A percentile compares a stretch with the other conserved stretches of the same genome.
Conservation (phyloP, 2,113 vertebrate species). For the Atlantisia rogersi region DNA sequence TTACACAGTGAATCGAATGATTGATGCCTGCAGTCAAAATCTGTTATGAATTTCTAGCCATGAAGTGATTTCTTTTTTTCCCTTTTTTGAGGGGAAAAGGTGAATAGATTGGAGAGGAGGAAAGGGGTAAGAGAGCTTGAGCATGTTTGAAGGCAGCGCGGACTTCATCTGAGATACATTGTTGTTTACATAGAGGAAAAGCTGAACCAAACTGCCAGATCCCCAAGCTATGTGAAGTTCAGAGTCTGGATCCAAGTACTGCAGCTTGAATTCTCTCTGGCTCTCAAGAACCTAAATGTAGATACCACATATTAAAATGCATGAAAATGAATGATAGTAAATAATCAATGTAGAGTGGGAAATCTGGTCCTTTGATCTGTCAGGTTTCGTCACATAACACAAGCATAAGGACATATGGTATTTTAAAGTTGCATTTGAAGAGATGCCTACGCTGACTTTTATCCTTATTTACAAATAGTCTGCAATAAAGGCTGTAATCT, state of each 20-base stretch:
- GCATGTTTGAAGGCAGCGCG: not conserved
- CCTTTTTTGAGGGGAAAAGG: not conserved
- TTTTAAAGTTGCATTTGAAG: slow-evolving; percentile 71
- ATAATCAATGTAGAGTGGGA: slow-evolving; percentile 73
- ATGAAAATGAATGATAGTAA: slow-evolving; percentile 74
- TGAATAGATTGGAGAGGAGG: not conserved
- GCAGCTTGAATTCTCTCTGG: slow-evolving; percentile 66
- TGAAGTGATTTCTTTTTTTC: not conserved
- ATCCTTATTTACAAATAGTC: slow-evolving; percentile 72
- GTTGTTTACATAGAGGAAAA: slow-evolving; percentile 49
- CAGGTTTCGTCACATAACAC: slow-evolving; percentile 69
- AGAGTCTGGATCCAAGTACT: slow-evolving; percentile 64
- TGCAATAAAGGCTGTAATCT: slow-evolving; percentile 62
- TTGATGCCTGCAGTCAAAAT: slow-evolving; percentile 34
- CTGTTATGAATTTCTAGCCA: slow-evolving; percentile 8
- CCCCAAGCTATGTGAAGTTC: slow-evolving; percentile 63
- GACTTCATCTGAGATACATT: slow-evolving; percentile 47
- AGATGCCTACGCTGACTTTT: slow-evolving; percentile 64
- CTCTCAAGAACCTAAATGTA: slow-evolving; percentile 63
- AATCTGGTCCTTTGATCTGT: slow-evolving; percentile 73
- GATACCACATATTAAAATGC: slow-evolving; percentile 70
- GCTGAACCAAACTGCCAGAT: slow-evolving; percentile 57
- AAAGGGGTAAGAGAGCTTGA: slow-evolving; percentile 20
- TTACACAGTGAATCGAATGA: slow-evolving; percentile 8
- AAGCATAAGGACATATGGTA: slow-evolving; percentile 69